These are phyloP conservation scores for Progne subis DNA, from an alignment of 2,113 vertebrate species.

Conservation along the genomic window DNA sequence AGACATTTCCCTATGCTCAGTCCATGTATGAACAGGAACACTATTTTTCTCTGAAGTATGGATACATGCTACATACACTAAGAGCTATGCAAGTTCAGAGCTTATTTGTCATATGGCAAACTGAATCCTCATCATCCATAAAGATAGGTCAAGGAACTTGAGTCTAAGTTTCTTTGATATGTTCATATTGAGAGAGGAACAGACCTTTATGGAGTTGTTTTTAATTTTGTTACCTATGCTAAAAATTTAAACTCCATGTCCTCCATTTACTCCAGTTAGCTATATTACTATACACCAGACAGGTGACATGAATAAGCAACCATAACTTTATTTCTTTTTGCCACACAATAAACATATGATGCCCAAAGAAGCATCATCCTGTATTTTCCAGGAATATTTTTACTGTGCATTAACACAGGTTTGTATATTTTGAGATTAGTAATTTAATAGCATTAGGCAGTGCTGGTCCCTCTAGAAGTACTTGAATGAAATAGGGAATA, in stretches of 20 bases:
- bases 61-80: rapidly evolving
- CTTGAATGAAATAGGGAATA: background rate
- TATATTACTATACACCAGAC: background rate
- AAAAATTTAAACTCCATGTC: background rate
- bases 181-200: background rate
- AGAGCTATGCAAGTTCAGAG: rapidly evolving
- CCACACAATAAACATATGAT: background rate
- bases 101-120: background rate
- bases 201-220: background rate
- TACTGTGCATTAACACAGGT: background rate
- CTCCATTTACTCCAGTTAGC: background rate
- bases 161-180: background rate
- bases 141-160: background rate
- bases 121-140: background rate
- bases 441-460: background rate
- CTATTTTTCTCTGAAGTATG: background rate
- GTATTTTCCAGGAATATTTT: background rate
- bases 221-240: background rate
- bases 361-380: background rate
- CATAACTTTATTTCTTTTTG: background rate
- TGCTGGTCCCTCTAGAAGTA: background rate
- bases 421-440: background rate
- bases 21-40: background rate
- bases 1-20: rapidly evolving
- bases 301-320: background rate